Base-by-base conservation (phyloP, 2,797 vertebrate species). In the Centroberyx gerrardi region DNA sequence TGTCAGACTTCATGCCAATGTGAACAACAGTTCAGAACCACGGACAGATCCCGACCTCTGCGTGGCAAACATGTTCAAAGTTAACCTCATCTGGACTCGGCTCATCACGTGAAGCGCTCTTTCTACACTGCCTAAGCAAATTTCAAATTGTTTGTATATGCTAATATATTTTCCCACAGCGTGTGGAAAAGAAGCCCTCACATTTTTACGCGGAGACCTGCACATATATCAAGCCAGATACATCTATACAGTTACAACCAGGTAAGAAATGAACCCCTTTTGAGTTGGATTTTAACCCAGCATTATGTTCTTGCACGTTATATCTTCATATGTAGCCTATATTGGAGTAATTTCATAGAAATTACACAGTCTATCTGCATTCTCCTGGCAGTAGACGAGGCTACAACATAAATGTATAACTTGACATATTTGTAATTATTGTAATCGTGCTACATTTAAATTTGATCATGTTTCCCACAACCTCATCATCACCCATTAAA, bases 1-100 rank as follows among this genome's bases (percentile, higher is more conserved):
- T 65, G 72, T 42, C 69, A 58, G 70, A 78, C 84, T 78, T 76
- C 22, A 22, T 22, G 71, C 68, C 70, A 56, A 51, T 58, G 76
- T 65, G 81, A 83, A 13, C 56, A 14, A 52, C 72, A 78, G 75
- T 94, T 94, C 94, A 93, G 94, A 74, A 94, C 94, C 94, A 92
- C 82, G 93, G 93, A 94, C 92, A 94, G 94, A 85, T 87, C 88
- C 91, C 18, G 70, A 72, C 67, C 38, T 73, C 85, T 75, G 83
- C 44, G 29, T 72, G 87, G 77, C 79, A 71, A 82, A 78, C 77
- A 88, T 64, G 84, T 82, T 51, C 65, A 38, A 80, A 88, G 90
- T 87, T 86, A 71, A 31, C 79, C 70, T 88, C 89, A 88, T 90
- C 90, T 92, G 87, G 88, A 90, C 62, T 17, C 64, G 3, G 74